These are phyloP conservation scores for Halictus quadricinctus DNA, from an alignment of 2,888 invertebrate species.

Conservation along the genomic window DNA sequence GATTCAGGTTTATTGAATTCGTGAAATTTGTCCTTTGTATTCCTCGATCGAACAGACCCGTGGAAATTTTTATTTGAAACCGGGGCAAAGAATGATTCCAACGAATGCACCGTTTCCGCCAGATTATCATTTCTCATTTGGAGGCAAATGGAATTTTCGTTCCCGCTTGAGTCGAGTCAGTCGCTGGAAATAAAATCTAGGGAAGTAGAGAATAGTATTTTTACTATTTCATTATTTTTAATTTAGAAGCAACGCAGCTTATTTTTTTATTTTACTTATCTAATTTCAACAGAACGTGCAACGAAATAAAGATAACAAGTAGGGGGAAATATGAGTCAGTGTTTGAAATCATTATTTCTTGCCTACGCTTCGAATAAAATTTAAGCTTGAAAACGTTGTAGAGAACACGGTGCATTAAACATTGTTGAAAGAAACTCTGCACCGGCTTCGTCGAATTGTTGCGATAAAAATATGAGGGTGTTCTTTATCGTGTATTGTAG, in stretches of 20 bases:
- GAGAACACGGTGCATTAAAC: too few relatives aligned
- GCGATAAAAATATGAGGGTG: neutral
- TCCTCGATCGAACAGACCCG: neutral
- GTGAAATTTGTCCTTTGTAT: neutral
- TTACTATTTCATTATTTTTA: too few relatives aligned
- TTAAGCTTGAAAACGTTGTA: too few relatives aligned
- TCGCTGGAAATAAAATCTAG: neutral
- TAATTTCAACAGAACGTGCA: neutral
- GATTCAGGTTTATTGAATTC: neutral
- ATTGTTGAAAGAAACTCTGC: too few relatives aligned
- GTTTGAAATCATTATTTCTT: too few relatives aligned
- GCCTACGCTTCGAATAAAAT: too few relatives aligned
- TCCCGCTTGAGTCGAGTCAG: neutral
- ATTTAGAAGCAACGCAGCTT: too few relatives aligned
- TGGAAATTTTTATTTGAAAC: neutral
- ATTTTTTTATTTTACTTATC: too few relatives aligned
- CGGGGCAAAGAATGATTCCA: neutral
- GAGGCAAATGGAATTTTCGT: neutral
- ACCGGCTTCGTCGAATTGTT: neutral
- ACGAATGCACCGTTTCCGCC: neutral
- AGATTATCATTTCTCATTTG: neutral
- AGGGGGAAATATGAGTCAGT: too few relatives aligned
- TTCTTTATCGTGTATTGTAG: neutral
- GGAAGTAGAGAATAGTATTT: too few relatives aligned
- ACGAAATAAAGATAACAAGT: too few relatives aligned